Conservation (phyloP, 2,888 invertebrate genomes). For the Ferrisia virgata region DNA sequence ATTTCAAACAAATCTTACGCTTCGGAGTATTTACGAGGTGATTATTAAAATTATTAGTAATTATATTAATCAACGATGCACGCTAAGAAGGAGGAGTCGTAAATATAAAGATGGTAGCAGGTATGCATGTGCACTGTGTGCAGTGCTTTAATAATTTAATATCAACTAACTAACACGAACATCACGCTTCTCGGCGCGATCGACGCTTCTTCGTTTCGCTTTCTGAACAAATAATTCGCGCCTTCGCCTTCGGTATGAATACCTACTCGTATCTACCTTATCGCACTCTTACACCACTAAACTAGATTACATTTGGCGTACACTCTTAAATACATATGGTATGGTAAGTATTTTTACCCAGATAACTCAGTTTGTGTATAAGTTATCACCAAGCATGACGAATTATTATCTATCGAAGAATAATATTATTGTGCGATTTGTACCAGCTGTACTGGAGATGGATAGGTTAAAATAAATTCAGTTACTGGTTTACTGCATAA, state of each 20-base stretch:
- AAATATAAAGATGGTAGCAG: not conserved
- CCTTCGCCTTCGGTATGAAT: not conserved
- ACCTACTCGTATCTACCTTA: not conserved
- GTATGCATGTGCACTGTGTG: not conserved
- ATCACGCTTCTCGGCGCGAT: not conserved
- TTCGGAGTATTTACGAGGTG: not conserved
- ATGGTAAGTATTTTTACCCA: no score
- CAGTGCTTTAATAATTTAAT: not conserved
- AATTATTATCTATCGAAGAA: conserved; percentile 12
- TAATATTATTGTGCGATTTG: no score
- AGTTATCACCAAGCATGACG: not conserved
- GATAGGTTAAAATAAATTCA: no score
- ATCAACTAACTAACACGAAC: conserved; percentile 9
- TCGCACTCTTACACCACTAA: conserved; percentile 25
- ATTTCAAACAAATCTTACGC: not conserved
- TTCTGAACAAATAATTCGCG: conserved; percentile 33
- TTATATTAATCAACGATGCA: not conserved
- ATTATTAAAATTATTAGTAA: not conserved
- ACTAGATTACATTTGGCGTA: not conserved
- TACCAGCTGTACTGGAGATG: no score
- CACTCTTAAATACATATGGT: not conserved
- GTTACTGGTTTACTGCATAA: no score
- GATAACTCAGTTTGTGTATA: no score
- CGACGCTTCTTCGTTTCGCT: not conserved
- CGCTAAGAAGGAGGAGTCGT: not conserved